Evolutionary conservation across 2,797 vertebrate species (phyloP).

Genomic region (Cryptoprocta ferox): DNA sequence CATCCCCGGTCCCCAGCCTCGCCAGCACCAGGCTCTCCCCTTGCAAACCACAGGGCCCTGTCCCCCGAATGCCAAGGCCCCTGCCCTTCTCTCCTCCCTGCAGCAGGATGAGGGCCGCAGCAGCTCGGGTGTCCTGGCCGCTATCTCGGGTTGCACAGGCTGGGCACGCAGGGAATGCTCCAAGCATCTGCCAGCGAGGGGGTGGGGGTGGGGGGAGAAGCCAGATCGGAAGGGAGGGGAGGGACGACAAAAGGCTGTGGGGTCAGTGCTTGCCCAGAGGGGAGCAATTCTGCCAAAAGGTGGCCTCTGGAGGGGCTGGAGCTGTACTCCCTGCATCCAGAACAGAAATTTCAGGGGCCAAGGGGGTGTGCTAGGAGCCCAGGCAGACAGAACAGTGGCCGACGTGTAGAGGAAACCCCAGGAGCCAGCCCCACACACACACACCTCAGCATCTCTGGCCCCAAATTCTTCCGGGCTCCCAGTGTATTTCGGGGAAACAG

Average conservation of each 20-base stretch:
- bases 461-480: background rate
- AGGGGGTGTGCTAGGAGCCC: background rate
- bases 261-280: conserved; percentile 13
- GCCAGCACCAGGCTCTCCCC: background rate
- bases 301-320: background rate
- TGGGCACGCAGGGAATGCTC: conserved; percentile 79
- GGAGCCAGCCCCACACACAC: background rate
- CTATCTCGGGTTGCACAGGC: conserved; percentile 78
- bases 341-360: background rate
- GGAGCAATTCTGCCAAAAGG: background rate
- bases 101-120: background rate
- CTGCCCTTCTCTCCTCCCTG: conserved; percentile 67
- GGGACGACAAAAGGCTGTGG: conserved; percentile 57
- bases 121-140: conserved; percentile 71
- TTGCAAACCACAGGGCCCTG: conserved; percentile 34
- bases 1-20: background rate
- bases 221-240: conserved; percentile 31
- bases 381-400: background rate
- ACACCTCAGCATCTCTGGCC: background rate
- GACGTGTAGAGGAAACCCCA: background rate
- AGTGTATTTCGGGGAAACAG: background rate
- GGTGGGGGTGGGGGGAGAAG: conserved; percentile 26
- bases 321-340: background rate
- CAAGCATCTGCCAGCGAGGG: conserved; percentile 67
- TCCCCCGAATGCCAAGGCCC: conserved; percentile 50